Evolutionary conservation across 2,113 vertebrate genomes (phyloP), one percentile per base, ranked within the genome.

Genomic region (Perognathus longimembris): DNA sequence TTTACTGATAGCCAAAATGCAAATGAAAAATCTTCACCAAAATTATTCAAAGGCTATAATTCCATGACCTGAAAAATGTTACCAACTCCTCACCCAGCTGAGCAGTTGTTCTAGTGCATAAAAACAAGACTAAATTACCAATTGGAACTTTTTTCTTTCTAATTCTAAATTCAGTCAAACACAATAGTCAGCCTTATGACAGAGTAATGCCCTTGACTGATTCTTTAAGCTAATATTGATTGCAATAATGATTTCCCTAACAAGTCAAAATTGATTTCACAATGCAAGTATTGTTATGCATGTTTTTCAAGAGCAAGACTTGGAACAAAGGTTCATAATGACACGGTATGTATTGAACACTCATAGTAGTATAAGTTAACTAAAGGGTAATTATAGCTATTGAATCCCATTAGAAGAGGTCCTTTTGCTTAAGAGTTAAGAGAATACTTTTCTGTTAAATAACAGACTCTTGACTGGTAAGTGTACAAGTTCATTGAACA

Each of bases 161-260:
- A 80, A 89, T 87, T 93, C n/a, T 88, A 87, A 84, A 67, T 88
- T 93, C n/a, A 82, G 36, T n/a, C 92, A 79, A 79, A 14, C 26
- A 86, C 66, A 76, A n/a, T n/a, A 71, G 32, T 78, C 59, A 85
- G 17, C 14, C 63, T 79, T 89, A 73, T 73, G 82, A 85, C 15
- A 76, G 28, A 88, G 4, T 54, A 67, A 82, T 45, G 26, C 30
- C 30, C 15, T 93, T 92, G 30, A 95, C 54, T 9, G 17, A 92
- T 75, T 76, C 57, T 93, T 88, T 90, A 50, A 78, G 59, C 50
- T 66, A 80, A 82, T 93, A 90, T 63, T 92, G 76, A 95, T 77
- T 61, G 7, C 14, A 84, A 18, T 95, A 92, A 88, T 86, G 54
- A 92, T 92, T 93, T 95, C 92, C 38, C 45, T 90, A 87, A 85